Base-by-base conservation (phyloP, 2,797 vertebrate species). In the Amblyraja radiata region DNA sequence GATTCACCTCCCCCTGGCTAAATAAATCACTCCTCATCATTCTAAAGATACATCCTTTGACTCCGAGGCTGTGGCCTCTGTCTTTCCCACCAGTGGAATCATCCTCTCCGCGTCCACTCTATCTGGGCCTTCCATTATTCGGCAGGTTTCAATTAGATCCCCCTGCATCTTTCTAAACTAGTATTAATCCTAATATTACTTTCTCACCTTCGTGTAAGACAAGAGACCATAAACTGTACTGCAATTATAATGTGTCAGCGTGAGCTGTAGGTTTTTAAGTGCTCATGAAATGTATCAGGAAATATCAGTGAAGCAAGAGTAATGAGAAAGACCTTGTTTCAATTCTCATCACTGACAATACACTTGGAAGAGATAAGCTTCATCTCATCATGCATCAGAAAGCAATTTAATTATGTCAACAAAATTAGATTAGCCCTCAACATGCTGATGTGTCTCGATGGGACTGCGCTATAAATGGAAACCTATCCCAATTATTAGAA, bases 331-430 rank as follows among this genome's bases (percentile, higher is more conserved):
- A 36, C 84, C 1, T n/a, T 68, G 84, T 65, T 65, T 88, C n/a
- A 88, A 18, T 88, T 65, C 61, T 36, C n/a, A 18, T 88, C 61
- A 65, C 61, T 88, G n/a, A 68, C 84, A 88, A 32, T 32, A 36
- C 32, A 16, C 32, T 63, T 21, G 21, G 84, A 68, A 68, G n/a
- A 68, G 61, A 68, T 68, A 68, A 68, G 16, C 84, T 88, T 1
- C n/a, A 65, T 6, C n/a, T 65, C 18, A 65, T 65, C 14, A 18
- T 16, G 18, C 36, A n/a, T 68, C n/a, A 32, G 28, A 65, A 88
- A 88, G 63, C n/a, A 68, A 68, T 88, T 28, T 88, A 23, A 16
- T 88, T 36, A 36, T 68, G 63, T 88, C 84, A 88, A 65, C 84
- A 68, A 9, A 88, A 88, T 88, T 88, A 68, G 6, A 84, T 58